Percentiles rank a stretch among this genome's conserved stretches.
Conservation (phyloP, 2,113 vertebrate species). For the Gracilinanus agilis region DNA sequence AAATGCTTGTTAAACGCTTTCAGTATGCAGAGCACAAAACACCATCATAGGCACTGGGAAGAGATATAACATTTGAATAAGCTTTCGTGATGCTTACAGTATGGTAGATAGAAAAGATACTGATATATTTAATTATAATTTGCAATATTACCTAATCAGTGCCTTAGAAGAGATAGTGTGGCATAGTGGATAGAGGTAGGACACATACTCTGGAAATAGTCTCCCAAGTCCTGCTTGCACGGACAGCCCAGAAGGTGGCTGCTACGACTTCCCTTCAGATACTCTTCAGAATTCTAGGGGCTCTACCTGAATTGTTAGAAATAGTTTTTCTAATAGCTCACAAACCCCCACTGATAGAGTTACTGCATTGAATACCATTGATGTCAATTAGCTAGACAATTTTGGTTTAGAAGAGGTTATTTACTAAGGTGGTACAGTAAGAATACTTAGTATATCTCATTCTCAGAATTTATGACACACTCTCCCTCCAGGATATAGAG, state of each 20-base stretch:
- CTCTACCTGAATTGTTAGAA: neutral
- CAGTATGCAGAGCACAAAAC: too few species aligned
- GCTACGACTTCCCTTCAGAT: neutral
- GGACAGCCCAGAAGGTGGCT: neutral
- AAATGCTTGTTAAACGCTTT: too few species aligned
- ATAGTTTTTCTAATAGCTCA: neutral
- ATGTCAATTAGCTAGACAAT: neutral
- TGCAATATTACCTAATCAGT: neutral
- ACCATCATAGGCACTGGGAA: neutral
- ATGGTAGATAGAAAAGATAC: neutral
- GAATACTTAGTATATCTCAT: neutral
- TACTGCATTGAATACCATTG: neutral
- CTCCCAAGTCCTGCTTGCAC: neutral
- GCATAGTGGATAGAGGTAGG: neutral
- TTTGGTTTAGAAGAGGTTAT: neutral
- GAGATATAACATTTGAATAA: neutral
- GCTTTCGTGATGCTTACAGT: neutral
- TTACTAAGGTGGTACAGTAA: neutral
- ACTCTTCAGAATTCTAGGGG: neutral
- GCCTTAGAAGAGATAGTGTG: neutral
- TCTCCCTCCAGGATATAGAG: neutral
- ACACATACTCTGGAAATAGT: neutral
- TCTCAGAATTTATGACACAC: neutral
- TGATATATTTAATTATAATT: neutral
- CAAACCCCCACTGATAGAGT: neutral